Base-by-base conservation (phyloP, 1,140 invertebrate species). In the Lethrus apterus region DNA sequence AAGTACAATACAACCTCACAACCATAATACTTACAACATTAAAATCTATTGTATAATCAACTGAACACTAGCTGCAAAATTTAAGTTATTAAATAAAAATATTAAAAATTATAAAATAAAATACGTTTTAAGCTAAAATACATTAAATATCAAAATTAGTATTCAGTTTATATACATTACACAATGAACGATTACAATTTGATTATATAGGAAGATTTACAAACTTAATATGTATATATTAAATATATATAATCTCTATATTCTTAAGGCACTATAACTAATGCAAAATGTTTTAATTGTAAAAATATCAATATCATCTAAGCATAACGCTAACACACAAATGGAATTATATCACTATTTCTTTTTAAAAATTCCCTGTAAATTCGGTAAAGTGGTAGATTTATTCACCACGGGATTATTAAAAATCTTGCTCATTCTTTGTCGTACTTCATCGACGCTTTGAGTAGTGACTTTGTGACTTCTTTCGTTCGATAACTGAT, bases 361-460 rank as follows among this genome's bases (percentile, higher is more conserved):
- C 35, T 64, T 64, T 40, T 58, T 63, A 57, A 64, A 64, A 20
- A 65, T 58, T 20, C 55, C 52, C 52, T 58, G 62, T 38, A 64
- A 48, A 52, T 56, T 62, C 5, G 58, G 50, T 38, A 59, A 46
- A 35, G 50, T 56, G 40, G 54, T 58, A 26, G 51, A 40, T 36
- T 56, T 55, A 13, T 50, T 18, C 32, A 52, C 55, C 10, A 32
- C 42, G 13, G 71, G 60, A 41, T 72, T 75, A 23, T 72, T 72
- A 52, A 80, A 79, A 44, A 79, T 78, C 50, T 78, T 79, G 17
- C 72, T 75, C 51, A 80, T 66, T 54, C 71, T 67, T 45, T 77
- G 73, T 15, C 71, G 67, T 71, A 80, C 74, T 21, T 80, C 77
- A 56, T 80, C 77, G 26, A 79, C 73, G 9, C 75, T 72, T 49